phyloP scores from a whole-genome alignment of 2,113 vertebrate species.

The Sturnus vulgaris region DNA sequence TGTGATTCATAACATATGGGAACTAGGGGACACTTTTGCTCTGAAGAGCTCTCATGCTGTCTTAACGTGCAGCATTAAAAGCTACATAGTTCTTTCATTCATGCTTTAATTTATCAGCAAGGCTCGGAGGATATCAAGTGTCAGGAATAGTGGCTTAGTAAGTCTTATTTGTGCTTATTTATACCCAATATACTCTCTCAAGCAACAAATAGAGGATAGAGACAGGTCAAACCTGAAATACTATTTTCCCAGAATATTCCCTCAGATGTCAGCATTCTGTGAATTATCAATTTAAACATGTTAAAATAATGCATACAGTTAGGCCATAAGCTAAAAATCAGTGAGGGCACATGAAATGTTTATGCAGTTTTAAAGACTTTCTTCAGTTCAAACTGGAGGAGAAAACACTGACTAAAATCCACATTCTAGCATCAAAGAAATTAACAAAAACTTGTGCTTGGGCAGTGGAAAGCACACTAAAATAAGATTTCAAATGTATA shows the following conservation, averaged over 20 bases:
- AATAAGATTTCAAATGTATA: background rate
- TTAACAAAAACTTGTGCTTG: background rate
- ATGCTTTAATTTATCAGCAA: background rate
- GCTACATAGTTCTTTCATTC: background rate
- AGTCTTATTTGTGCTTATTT: background rate
- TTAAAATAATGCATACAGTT: background rate
- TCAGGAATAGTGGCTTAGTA: background rate
- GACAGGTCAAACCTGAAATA: background rate
- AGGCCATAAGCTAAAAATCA: background rate
- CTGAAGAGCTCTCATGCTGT: background rate
- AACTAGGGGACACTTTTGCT: background rate
- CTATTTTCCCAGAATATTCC: background rate
- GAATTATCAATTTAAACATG: background rate
- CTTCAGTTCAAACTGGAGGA: background rate
- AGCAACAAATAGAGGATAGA: background rate
- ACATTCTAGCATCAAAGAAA: background rate
- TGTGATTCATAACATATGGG: background rate
- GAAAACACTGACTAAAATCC: background rate
- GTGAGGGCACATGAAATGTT: background rate
- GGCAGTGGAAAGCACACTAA: background rate
- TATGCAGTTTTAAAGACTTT: background rate
- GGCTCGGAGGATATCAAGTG: background rate
- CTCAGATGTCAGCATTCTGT: background rate
- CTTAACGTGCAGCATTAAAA: background rate
- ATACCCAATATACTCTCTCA: background rate